phyloP scores from a whole-genome alignment of 2,113 vertebrate species.

The Aspidoscelis tigris region DNA sequence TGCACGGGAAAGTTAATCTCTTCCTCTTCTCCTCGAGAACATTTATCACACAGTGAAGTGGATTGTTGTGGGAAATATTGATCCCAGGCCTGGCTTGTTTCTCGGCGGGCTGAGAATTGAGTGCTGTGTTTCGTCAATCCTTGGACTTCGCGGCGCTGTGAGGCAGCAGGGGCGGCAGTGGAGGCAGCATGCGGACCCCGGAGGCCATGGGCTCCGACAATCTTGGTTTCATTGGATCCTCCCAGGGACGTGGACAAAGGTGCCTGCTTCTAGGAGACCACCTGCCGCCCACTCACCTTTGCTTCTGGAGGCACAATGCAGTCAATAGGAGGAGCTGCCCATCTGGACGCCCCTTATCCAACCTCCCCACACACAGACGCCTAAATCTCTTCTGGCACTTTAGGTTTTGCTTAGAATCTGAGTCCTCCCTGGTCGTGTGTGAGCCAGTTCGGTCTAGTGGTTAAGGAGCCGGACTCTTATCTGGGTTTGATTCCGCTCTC shows the following conservation, averaged over 20 bases:
- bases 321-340: no score
- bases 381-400: no score
- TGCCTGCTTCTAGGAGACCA: no score
- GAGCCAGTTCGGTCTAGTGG: no score
- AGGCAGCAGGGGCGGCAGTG: background rate
- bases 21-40: constrained; percentile 71
- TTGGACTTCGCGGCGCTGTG: constrained; percentile 17
- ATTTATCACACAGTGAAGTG: constrained; percentile 80
- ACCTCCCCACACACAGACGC: background rate
- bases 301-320: no score
- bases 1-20: constrained; percentile 77
- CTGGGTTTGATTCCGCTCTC: no score
- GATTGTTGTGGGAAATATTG: constrained; percentile 79
- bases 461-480: no score
- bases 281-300: background rate
- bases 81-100: constrained; percentile 72
- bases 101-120: constrained; percentile 70
- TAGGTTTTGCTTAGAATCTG: no score
- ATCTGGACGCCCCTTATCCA: no score
- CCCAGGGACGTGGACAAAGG: no score
- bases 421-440: no score
- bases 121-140: constrained; percentile 59
- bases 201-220: background rate
- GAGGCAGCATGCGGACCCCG: background rate
- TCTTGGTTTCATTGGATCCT: background rate